These are phyloP conservation scores for Beaufortia kweichowensis DNA, from an alignment of 2,113 vertebrate genomes.

Conservation along the genomic window DNA sequence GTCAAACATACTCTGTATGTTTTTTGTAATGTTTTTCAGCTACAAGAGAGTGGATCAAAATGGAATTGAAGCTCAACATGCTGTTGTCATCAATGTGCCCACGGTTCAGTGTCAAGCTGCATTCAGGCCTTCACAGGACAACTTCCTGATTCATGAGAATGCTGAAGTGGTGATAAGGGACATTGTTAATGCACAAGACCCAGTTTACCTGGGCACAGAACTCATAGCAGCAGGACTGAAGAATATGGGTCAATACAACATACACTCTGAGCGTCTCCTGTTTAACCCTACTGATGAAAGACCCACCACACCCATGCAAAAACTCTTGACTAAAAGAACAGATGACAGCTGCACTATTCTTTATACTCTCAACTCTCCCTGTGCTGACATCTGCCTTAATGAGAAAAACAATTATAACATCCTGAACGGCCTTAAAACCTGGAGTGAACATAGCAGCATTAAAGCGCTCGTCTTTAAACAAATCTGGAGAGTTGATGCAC, in stretches of 20 bases:
- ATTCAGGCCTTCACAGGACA: background rate
- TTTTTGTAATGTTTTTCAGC: background rate
- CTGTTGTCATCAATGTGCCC: conserved; percentile 1
- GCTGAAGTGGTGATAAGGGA: background rate
- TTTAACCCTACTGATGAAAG: background rate
- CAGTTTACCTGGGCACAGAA: background rate
- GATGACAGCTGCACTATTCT: background rate
- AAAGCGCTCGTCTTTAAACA: conserved; percentile 2
- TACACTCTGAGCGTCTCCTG: background rate
- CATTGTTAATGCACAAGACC: background rate
- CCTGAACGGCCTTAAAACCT: background rate
- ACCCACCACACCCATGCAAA: background rate
- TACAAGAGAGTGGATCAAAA: background rate
- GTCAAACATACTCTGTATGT: no score
- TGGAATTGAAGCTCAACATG: background rate
- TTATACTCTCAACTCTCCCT: background rate
- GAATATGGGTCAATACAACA: no score
- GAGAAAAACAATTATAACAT: background rate
- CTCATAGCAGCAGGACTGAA: background rate
- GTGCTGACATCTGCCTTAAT: background rate
- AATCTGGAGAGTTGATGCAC: background rate
- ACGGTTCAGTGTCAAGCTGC: background rate
- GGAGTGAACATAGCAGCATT: background rate
- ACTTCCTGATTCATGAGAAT: background rate
- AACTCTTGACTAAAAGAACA: background rate